Evolutionary conservation across 2,797 vertebrate species (phyloP).

Genomic region (Xerus rutilus): DNA sequence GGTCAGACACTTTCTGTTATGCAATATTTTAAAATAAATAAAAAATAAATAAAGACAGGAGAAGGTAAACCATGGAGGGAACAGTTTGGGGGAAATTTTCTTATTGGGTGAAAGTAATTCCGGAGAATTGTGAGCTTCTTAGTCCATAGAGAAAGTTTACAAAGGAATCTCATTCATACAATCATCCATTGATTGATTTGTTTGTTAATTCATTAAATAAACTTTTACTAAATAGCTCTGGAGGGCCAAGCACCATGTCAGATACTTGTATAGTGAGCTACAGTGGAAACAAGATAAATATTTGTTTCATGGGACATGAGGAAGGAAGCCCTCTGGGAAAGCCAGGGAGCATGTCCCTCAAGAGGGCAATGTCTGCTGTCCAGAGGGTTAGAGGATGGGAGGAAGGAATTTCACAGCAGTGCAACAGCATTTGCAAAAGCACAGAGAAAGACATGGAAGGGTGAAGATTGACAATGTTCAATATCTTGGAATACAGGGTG

Average conservation of each 20-base stretch:
- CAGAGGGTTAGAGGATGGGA: neutral
- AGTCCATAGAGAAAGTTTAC: neutral
- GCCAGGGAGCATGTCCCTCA: neutral
- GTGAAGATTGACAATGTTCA: neutral
- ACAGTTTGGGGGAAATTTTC: neutral
- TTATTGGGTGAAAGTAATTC: neutral
- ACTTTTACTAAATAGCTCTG: neutral
- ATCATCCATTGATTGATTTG: neutral
- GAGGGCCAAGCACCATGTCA: neutral
- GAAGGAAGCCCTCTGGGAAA: neutral
- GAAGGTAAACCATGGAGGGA: neutral
- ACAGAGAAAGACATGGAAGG: neutral
- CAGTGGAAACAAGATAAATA: neutral
- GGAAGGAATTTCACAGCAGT: neutral
- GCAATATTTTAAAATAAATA: constrained; percentile 66
- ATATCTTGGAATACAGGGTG: neutral
- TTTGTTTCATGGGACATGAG: neutral
- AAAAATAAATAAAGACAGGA: constrained; percentile 29
- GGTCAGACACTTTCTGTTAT: constrained; percentile 61
- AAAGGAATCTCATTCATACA: neutral
- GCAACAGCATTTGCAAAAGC: neutral
- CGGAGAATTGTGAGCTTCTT: constrained; percentile 34
- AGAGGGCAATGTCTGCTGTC: neutral
- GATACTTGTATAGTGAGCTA: neutral
- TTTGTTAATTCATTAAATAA: neutral